Conservation (phyloP, 2,888 invertebrate species). For the Lycaena phlaeas region DNA sequence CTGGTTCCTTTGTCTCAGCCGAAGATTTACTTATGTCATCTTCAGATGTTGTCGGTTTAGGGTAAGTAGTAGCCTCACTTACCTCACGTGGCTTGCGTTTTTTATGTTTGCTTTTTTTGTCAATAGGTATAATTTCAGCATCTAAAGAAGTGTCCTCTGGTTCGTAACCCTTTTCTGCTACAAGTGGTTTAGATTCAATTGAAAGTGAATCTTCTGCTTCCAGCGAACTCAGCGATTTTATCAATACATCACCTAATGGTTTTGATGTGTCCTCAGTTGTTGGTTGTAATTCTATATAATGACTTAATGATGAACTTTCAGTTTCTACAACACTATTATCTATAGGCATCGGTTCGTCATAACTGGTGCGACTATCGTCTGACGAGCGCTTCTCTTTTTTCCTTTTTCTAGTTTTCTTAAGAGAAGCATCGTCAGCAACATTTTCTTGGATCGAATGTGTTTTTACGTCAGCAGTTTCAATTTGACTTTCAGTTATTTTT, state of each 20-base stretch:
- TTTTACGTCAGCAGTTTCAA: background rate
- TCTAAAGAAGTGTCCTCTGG: slow-evolving; percentile 76
- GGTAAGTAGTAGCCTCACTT: slow-evolving; percentile 57
- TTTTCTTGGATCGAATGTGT: slow-evolving; percentile 6
- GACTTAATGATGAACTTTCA: slow-evolving; percentile 55
- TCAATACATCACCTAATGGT: slow-evolving; percentile 33
- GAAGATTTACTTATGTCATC: slow-evolving; percentile 44
- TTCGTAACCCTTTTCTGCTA: slow-evolving; percentile 75
- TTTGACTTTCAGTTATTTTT: slow-evolving; percentile 29
- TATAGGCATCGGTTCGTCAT: slow-evolving; percentile 22
- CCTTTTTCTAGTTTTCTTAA: slow-evolving; percentile 39
- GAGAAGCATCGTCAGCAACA: slow-evolving; percentile 29
- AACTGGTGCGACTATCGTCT: background rate
- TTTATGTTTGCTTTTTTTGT: slow-evolving; percentile 71
- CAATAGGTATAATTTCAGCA: slow-evolving; percentile 30
- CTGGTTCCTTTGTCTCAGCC: slow-evolving; percentile 34
- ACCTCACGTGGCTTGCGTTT: slow-evolving; percentile 45
- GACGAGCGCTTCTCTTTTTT: slow-evolving; percentile 49
- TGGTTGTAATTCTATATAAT: slow-evolving; percentile 60
- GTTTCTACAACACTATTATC: slow-evolving; percentile 49
- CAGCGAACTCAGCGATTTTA: slow-evolving; percentile 13
- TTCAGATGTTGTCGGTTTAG: slow-evolving; percentile 48
- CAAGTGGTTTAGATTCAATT: slow-evolving; percentile 37
- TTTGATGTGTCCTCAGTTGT: slow-evolving; percentile 63
- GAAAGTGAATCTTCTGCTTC: slow-evolving; percentile 11